Evolutionary conservation across 2,797 vertebrate genomes (phyloP).

Genomic region (Scomberomorus guttatus): DNA sequence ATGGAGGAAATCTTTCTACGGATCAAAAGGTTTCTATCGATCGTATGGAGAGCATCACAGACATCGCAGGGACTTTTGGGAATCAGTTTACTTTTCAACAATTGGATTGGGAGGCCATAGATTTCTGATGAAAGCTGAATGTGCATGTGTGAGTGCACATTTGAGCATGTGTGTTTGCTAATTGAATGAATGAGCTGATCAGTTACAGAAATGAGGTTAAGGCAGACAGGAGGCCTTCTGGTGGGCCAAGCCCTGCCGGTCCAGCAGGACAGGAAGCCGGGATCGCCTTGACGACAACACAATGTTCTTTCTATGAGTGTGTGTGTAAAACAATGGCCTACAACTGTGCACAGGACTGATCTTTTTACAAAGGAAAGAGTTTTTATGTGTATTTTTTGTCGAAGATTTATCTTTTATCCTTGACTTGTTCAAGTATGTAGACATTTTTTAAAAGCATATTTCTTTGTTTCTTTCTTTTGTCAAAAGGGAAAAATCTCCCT

Average conservation of each 20-base stretch:
- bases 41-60: not conserved
- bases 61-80: conserved; percentile 42
- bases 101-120: conserved; percentile 73
- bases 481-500: not conserved
- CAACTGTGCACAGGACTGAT: not conserved
- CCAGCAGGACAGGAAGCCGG: conserved; percentile 60
- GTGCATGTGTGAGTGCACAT: conserved; percentile 31
- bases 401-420: not conserved
- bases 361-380: not conserved
- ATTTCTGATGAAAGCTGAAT: conserved; percentile 64
- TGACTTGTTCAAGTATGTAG: not conserved
- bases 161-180: conserved; percentile 66
- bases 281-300: conserved; percentile 36
- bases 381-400: not conserved
- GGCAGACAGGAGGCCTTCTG: conserved; percentile 86
- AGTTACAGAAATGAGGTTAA: conserved; percentile 89
- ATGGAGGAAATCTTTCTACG: conserved; percentile 23
- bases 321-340: conserved; percentile 28
- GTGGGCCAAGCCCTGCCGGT: conserved; percentile 46
- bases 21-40: conserved; percentile 47
- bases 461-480: not conserved
- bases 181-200: conserved; percentile 91
- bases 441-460: not conserved
- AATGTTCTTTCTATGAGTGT: conserved; percentile 41
- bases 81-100: conserved; percentile 71